A percentile compares a stretch with the other conserved stretches of the same genome.
phyloP scores from a whole-genome alignment of 2,113 vertebrate genomes.

The Embiotoca jacksoni region DNA sequence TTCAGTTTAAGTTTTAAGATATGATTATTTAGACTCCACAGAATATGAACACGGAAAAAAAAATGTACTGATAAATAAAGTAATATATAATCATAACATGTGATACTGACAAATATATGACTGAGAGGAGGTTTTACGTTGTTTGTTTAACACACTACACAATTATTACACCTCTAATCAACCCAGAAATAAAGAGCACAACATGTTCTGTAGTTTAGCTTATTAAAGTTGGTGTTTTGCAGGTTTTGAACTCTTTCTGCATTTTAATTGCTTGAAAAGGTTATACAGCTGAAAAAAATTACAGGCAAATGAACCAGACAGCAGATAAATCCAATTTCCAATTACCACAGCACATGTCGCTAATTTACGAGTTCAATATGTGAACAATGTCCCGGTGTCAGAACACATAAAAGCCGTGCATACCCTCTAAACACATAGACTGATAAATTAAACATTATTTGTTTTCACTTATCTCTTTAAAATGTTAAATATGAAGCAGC shows the following conservation, averaged over 20 bases:
- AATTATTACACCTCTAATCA: no score
- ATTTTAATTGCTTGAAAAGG: conserved; percentile 21
- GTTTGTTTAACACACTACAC: no score
- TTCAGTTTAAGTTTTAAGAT: no score
- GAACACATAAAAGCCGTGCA: conserved; percentile 44
- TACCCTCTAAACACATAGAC: conserved; percentile 47
- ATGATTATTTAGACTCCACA: no score
- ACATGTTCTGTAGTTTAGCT: no score
- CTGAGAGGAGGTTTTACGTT: no score
- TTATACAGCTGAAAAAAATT: conserved; percentile 20
- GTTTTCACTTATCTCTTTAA: conserved; percentile 53
- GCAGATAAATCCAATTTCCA: conserved; percentile 51
- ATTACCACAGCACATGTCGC: conserved; percentile 17
- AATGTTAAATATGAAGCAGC: conserved; percentile 53
- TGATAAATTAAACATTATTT: conserved; percentile 57
- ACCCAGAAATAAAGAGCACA: no score
- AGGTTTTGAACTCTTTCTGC: background rate
- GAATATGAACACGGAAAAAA: no score
- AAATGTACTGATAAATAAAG: no score
- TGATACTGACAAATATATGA: no score
- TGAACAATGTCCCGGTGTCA: conserved; percentile 39
- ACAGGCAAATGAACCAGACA: conserved; percentile 41
- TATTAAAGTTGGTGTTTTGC: no score
- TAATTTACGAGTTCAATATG: conserved; percentile 54
- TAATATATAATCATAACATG: no score